Evolutionary conservation across 2,797 vertebrate species (phyloP).

Genomic region (Amniataba percoides): DNA sequence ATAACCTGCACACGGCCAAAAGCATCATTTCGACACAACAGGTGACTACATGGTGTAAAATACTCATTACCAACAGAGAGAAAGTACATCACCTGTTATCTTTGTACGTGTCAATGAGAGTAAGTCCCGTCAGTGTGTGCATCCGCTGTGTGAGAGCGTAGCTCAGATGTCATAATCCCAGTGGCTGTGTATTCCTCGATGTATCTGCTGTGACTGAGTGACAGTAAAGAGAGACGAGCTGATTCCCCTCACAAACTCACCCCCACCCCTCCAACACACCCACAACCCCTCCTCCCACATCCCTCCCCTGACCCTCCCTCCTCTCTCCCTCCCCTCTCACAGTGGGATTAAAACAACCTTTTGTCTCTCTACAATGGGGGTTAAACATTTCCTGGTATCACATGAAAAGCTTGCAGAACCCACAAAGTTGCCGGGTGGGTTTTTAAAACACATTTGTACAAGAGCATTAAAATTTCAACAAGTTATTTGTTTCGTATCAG

Average conservation of each 20-base stretch:
- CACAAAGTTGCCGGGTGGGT: slow-evolving; percentile 64
- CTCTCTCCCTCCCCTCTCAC: slow-evolving; percentile 83
- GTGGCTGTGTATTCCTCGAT: slow-evolving; percentile 78
- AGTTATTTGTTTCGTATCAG: slow-evolving; percentile 58
- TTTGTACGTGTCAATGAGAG: slow-evolving; percentile 29
- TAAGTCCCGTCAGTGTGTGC: slow-evolving; percentile 42
- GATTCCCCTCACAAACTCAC: slow-evolving; percentile 67
- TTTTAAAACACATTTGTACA: slow-evolving; percentile 33
- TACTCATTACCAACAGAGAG: not conserved
- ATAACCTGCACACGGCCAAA: slow-evolving; percentile 21
- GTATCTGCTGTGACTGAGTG: slow-evolving; percentile 78
- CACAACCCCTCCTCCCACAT: slow-evolving; percentile 42
- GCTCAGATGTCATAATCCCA: slow-evolving; percentile 69
- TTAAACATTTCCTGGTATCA: slow-evolving; percentile 92
- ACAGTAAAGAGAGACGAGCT: slow-evolving; percentile 66
- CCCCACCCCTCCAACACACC: slow-evolving; percentile 55
- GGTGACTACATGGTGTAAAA: slow-evolving; percentile 6
- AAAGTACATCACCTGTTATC: slow-evolving; percentile 64
- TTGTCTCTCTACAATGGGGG: slow-evolving; percentile 92
- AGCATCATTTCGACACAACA: slow-evolving; percentile 32
- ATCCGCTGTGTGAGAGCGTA: slow-evolving; percentile 21
- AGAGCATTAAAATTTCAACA: slow-evolving; percentile 48
- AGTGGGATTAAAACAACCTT: slow-evolving; percentile 90
- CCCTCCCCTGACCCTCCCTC: slow-evolving; percentile 71
- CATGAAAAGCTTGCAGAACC: slow-evolving; percentile 82